Evolutionary conservation across 2,888 invertebrate species (phyloP), one percentile per base, ranked within the genome.

Genomic region (Mythimna pallens): DNA sequence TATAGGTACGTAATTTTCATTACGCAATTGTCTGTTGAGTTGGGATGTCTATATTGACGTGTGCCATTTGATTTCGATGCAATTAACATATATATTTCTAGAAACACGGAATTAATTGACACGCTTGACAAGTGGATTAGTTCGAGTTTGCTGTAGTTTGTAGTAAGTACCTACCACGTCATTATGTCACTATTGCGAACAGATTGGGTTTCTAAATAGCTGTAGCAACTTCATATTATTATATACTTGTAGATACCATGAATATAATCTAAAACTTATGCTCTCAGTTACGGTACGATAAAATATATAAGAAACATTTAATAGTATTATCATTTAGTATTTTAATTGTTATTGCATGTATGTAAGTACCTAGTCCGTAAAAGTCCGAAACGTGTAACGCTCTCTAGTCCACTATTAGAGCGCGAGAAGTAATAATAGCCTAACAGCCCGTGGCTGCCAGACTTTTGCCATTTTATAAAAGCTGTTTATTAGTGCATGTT

Each of bases 51-150:
- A 50, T 25, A 12, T 50, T 68, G 43, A 50, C 12, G 7, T 10
- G 36, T n/a, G 14, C 40, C n/a, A 40, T 69, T 40, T 30, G n/a
- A 25, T 5, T 25, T 22, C n/a, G 66, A 17, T 1, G 40, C 5
- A 7, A 69, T 65, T 54, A n/a, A n/a, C n/a, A 52, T 30, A 22
- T 43, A 34, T 43, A 43, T 30, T 12, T 54, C 17, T 8, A 20
- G n/a, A 25, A 12, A 12, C 25, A 43, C 17, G 0, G 30, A 55
- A 34, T 55, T 69, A 55, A 66, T 43, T 65, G 30, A 30, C 12
- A 43, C 1, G n/a, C 43, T 43, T 55, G n/a, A 69, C 67, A 55
- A 55, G 43, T 17, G 7, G 8, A 65, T 69, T 54, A 22, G 59
- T 36, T 36, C n/a, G 14, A 52, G 8, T 66, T 62, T 25, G 7